Percentiles rank a stretch among this genome's conserved stretches.
These are phyloP conservation scores for Ptiloglossa arizonensis DNA, from an alignment of 1,140 invertebrate genomes.

Conservation along the genomic window DNA sequence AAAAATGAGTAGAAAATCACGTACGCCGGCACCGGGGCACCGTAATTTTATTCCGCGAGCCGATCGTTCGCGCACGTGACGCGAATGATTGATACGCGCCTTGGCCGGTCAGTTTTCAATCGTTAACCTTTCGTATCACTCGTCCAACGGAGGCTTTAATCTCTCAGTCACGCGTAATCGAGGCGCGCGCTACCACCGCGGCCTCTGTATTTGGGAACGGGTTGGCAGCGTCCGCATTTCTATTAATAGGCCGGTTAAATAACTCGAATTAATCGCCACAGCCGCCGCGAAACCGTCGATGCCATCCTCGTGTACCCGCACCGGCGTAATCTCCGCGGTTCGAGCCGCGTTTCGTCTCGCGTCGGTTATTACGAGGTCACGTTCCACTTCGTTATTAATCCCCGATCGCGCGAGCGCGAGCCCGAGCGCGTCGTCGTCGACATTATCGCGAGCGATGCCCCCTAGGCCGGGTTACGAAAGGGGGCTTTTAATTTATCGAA, in stretches of 20 bases:
- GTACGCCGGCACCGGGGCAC: not conserved
- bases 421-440: not conserved
- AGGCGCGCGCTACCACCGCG: no score
- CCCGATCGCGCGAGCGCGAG: not conserved
- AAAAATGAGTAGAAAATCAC: conserved; percentile 39
- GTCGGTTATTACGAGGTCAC: conserved; percentile 30
- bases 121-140: conserved; percentile 53
- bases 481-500: conserved; percentile 40
- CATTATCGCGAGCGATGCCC: not conserved
- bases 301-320: conserved; percentile 4
- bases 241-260: conserved; percentile 25
- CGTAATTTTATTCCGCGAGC: conserved; percentile 43
- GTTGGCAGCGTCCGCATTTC: not conserved
- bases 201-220: conserved; percentile 22
- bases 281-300: not conserved
- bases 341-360: conserved; percentile 1
- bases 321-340: conserved; percentile 1
- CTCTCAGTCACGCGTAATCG: conserved; percentile 15
- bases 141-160: conserved; percentile 37
- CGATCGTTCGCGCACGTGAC: conserved; percentile 58
- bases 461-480: conserved; percentile 29
- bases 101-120: conserved; percentile 60
- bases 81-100: conserved; percentile 65
- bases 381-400: conserved; percentile 48
- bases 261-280: not conserved